phyloP scores from a whole-genome alignment of 1,140 invertebrate species.

The Drosophila nasuta region DNA sequence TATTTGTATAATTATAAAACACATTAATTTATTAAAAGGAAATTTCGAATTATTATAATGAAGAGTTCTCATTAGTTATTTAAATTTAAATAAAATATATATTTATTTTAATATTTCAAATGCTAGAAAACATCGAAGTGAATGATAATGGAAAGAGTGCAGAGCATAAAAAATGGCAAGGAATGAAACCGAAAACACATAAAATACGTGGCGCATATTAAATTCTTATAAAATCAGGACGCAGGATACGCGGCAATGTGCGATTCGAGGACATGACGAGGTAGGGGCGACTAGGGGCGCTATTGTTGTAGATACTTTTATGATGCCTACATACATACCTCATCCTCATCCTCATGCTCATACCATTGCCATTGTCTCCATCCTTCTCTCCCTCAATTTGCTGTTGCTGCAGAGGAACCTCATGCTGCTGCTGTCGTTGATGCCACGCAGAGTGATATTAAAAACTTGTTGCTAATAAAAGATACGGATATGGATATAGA shows the following conservation, averaged over 20 bases:
- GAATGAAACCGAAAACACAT: slow-evolving; percentile 63
- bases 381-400: slow-evolving; percentile 9
- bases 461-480: slow-evolving; percentile 83
- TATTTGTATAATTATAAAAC: too few relatives aligned
- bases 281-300: slow-evolving; percentile 54
- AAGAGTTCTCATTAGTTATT: too few relatives aligned
- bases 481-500: slow-evolving; percentile 50
- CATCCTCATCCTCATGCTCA: slow-evolving; percentile 1
- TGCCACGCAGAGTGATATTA: slow-evolving; percentile 65
- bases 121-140: neutral
- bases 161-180: slow-evolving; percentile 27
- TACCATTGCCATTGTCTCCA: slow-evolving; percentile 33
- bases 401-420: slow-evolving; percentile 3
- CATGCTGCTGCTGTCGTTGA: slow-evolving; percentile 61
- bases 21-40: too few relatives aligned
- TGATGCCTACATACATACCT: slow-evolving; percentile 24
- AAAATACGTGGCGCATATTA: slow-evolving; percentile 77
- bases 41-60: too few relatives aligned
- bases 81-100: too few relatives aligned
- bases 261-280: slow-evolving; percentile 18
- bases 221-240: slow-evolving; percentile 76
- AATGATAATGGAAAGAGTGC: slow-evolving; percentile 59
- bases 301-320: slow-evolving; percentile 72
- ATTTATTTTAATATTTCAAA: neutral
- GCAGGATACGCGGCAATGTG: slow-evolving; percentile 57